Evolutionary conservation across 1,140 invertebrate species (phyloP).

Genomic region (Sarcophaga bullata): DNA sequence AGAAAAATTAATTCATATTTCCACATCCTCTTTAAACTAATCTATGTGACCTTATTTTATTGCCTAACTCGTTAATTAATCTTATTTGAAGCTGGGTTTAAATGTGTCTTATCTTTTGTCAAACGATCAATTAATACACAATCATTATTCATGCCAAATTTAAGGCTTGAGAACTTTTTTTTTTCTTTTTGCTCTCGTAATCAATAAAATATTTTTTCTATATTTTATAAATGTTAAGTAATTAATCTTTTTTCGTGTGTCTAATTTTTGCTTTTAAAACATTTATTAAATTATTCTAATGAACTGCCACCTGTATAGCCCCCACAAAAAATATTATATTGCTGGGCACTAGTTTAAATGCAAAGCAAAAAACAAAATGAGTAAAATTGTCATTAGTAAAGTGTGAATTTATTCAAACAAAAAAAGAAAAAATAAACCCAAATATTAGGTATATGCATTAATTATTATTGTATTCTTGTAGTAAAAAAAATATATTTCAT

Average conservation of each 20-base stretch:
- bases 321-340: conserved; percentile 4
- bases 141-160: too few species aligned
- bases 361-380: background rate
- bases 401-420: conserved; percentile 25
- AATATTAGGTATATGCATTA: background rate
- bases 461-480: background rate
- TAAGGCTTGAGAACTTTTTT: too few species aligned
- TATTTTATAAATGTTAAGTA: background rate
- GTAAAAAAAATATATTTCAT: too few species aligned
- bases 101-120: too few species aligned
- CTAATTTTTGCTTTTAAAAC: conserved; percentile 28
- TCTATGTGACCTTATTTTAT: too few species aligned
- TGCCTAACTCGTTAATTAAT: too few species aligned
- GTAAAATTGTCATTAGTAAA: conserved; percentile 31
- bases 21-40: too few species aligned
- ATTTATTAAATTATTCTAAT: conserved; percentile 41
- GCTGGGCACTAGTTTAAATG: background rate
- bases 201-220: too few species aligned
- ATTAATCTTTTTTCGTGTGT: conserved; percentile 15
- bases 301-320: conserved; percentile 26
- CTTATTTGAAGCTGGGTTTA: too few species aligned
- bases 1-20: too few species aligned
- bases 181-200: too few species aligned
- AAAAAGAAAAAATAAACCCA: background rate
- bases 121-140: too few species aligned